phyloP scores from a whole-genome alignment of 2,888 invertebrate genomes.

The Venusia cambrica region DNA sequence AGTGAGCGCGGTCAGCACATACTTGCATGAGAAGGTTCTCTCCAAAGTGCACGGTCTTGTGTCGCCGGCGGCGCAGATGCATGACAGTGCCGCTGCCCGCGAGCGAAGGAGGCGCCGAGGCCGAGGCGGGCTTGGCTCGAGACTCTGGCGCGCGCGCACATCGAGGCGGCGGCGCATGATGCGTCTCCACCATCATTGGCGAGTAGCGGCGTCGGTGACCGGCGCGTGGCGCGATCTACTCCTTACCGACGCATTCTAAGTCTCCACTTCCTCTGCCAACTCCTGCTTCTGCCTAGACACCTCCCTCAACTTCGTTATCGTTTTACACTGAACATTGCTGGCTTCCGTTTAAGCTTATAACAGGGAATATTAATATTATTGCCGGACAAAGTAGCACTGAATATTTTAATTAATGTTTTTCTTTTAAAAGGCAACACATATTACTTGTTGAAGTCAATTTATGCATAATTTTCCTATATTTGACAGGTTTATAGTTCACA shows the following conservation, averaged over 20 bases:
- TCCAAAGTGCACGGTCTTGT: slow-evolving; percentile 90
- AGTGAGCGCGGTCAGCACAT: slow-evolving; percentile 84
- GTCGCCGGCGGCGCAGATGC: slow-evolving; percentile 85
- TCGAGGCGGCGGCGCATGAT: slow-evolving; percentile 71
- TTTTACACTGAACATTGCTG: slow-evolving; percentile 39
- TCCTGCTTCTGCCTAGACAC: slow-evolving; percentile 37
- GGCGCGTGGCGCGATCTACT: slow-evolving; percentile 63
- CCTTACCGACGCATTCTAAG: slow-evolving; percentile 70
- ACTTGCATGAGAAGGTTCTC: slow-evolving; percentile 88
- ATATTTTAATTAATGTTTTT: slow-evolving; percentile 2
- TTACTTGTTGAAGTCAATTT: slow-evolving; percentile 4
- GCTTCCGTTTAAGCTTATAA: slow-evolving; percentile 19
- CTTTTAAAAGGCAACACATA: background rate
- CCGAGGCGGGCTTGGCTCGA: slow-evolving; percentile 74
- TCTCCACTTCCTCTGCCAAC: slow-evolving; percentile 33
- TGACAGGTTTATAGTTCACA: slow-evolving; percentile 7
- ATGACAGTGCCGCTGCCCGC: slow-evolving; percentile 75
- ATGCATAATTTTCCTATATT: slow-evolving; percentile 3
- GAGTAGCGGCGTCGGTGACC: slow-evolving; percentile 68
- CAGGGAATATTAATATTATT: no score
- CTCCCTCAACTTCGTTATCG: slow-evolving; percentile 35
- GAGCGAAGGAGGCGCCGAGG: slow-evolving; percentile 80
- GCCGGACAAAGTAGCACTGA: slow-evolving; percentile 4
- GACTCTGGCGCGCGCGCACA: slow-evolving; percentile 70
- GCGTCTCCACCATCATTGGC: slow-evolving; percentile 80